Conservation (phyloP, 1,140 invertebrate species). For the Chrysomallon squamiferum region DNA sequence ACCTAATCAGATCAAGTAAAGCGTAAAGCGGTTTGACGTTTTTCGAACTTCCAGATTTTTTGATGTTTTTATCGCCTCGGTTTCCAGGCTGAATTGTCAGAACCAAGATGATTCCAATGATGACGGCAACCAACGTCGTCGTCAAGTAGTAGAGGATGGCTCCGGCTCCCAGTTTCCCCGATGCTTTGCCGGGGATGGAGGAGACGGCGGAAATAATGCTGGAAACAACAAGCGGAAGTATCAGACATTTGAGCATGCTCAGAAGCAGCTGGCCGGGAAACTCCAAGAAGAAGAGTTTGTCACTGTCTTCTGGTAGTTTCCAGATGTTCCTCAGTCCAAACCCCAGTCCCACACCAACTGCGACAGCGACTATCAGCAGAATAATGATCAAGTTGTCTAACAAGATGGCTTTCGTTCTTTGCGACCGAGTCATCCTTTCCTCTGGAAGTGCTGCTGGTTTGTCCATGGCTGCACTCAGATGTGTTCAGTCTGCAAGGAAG, state of each 20-base stretch:
- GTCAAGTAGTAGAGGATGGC: slow-evolving; percentile 89
- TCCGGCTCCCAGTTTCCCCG: slow-evolving; percentile 60
- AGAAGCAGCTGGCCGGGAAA: slow-evolving; percentile 66
- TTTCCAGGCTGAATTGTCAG: slow-evolving; percentile 53
- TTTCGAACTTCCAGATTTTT: slow-evolving; percentile 23
- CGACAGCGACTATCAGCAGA: slow-evolving; percentile 62
- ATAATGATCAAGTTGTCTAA: slow-evolving; percentile 46
- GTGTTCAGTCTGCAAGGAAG: too few species aligned
- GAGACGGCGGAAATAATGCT: slow-evolving; percentile 61
- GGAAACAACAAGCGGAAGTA: slow-evolving; percentile 65
- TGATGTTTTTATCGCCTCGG: slow-evolving; percentile 21
- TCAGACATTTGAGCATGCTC: slow-evolving; percentile 65
- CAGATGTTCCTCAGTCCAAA: slow-evolving; percentile 29
- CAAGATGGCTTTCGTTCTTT: slow-evolving; percentile 14
- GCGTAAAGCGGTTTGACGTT: slow-evolving; percentile 71
- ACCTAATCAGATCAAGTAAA: slow-evolving; percentile 90
- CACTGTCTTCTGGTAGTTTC: slow-evolving; percentile 30
- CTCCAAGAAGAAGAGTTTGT: slow-evolving; percentile 48
- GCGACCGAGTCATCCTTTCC: background rate
- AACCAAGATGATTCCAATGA: slow-evolving; percentile 53
- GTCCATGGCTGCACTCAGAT: background rate
- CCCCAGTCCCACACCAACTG: slow-evolving; percentile 39
- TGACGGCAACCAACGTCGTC: slow-evolving; percentile 75
- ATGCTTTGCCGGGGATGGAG: slow-evolving; percentile 44
- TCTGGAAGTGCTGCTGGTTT: background rate